Evolutionary conservation across 1,140 invertebrate species (phyloP).

Genomic region (Cydia splendana): DNA sequence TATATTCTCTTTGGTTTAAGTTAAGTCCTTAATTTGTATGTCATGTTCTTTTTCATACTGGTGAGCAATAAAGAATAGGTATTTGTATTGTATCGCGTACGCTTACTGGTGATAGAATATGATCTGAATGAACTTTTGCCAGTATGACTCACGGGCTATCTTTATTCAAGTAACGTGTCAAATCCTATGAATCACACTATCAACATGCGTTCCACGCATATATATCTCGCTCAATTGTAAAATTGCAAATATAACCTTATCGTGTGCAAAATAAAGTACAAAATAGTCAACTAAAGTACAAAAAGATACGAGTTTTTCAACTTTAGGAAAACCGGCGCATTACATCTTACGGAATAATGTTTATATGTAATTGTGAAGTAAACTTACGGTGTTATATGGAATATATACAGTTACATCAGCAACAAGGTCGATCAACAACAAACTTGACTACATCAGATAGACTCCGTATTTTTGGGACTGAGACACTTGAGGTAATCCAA

Average conservation of each 20-base stretch:
- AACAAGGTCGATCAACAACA: conserved; percentile 42
- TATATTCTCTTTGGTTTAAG: no score
- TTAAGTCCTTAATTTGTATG: no score
- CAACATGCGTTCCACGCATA: not conserved
- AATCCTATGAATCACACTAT: conserved; percentile 26
- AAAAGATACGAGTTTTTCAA: not conserved
- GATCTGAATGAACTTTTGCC: conserved; percentile 19
- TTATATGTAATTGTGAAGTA: not conserved
- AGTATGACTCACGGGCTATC: conserved; percentile 12
- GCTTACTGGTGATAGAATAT: conserved; percentile 1
- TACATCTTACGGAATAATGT: conserved; percentile 11
- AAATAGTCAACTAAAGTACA: not conserved
- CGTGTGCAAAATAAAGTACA: not conserved
- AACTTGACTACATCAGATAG: not conserved
- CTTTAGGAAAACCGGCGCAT: not conserved
- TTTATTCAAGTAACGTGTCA: conserved; percentile 26
- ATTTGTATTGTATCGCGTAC: no score
- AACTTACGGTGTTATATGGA: not conserved
- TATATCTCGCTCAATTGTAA: not conserved
- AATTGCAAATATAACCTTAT: not conserved
- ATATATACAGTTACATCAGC: conserved; percentile 15
- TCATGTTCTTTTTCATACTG: no score
- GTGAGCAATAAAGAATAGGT: no score
- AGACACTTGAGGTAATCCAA: not conserved
- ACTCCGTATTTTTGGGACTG: not conserved